Percentiles rank a stretch among this genome's conserved stretches.
phyloP scores from a whole-genome alignment of 2,888 invertebrate species.

The Cinara cedri region DNA sequence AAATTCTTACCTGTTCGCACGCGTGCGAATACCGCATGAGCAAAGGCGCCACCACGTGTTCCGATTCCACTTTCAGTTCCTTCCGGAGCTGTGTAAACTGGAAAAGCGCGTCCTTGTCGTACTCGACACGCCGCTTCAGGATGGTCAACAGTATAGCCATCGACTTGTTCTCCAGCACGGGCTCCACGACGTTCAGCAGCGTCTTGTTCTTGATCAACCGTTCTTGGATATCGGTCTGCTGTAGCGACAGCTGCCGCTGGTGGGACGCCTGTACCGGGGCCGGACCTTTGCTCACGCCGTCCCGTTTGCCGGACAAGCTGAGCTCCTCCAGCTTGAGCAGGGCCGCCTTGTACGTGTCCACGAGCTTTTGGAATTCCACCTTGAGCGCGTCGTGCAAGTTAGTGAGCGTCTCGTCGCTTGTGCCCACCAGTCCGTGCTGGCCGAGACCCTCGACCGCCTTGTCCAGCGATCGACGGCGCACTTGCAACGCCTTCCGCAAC shows the following conservation, averaged over 20 bases:
- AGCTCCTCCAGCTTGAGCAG: slow-evolving; percentile 83
- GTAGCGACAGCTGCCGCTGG: slow-evolving; percentile 83
- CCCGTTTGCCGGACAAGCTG: slow-evolving; percentile 66
- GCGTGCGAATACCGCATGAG: slow-evolving; percentile 66
- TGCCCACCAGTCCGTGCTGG: slow-evolving; percentile 79
- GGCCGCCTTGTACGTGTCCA: slow-evolving; percentile 85
- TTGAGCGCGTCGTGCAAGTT: slow-evolving; percentile 83
- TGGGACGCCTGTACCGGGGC: slow-evolving; percentile 86
- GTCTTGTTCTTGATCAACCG: slow-evolving; percentile 91
- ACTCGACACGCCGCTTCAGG: slow-evolving; percentile 81
- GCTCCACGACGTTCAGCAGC: slow-evolving; percentile 71
- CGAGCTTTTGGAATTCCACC: slow-evolving; percentile 79
- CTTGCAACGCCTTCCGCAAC: slow-evolving; percentile 70
- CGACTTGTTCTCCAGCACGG: slow-evolving; percentile 81
- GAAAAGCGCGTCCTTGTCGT: slow-evolving; percentile 85
- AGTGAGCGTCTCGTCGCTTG: slow-evolving; percentile 66
- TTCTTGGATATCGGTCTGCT: slow-evolving; percentile 85
- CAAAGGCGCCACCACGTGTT: slow-evolving; percentile 69
- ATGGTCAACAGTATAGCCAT: slow-evolving; percentile 76
- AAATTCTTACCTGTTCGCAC: slow-evolving; percentile 63
- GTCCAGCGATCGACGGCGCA: slow-evolving; percentile 76
- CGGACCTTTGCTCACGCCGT: slow-evolving; percentile 64
- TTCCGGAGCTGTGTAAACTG: slow-evolving; percentile 69
- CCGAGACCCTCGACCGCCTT: slow-evolving; percentile 86
- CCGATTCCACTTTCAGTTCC: slow-evolving; percentile 68